These are phyloP conservation scores for Pterobdella sp. DNA, from an alignment of 2,888 invertebrate genomes.

Conservation along the genomic window DNA sequence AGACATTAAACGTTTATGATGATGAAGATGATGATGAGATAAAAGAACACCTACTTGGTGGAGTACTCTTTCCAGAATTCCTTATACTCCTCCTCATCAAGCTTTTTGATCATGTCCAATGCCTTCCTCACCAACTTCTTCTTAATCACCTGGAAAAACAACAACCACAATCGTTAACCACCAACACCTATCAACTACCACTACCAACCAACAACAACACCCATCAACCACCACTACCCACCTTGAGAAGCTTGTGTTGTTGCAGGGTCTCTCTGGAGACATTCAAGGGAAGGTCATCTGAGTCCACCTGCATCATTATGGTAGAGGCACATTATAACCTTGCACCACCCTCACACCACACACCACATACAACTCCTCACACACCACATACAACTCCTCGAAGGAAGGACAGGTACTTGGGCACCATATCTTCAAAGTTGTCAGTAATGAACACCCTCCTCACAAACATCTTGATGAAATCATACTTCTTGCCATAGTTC, in stretches of 20 bases:
- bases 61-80: conserved; percentile 99
- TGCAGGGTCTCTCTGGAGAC: conserved; percentile 95
- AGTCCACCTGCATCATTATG: conserved; percentile 62
- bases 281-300: conserved; percentile 94
- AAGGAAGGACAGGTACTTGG: conserved; percentile 88
- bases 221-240: no score
- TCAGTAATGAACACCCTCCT: conserved; percentile 97
- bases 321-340: not conserved
- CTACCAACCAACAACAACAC: no score
- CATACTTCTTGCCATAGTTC: conserved; percentile 84
- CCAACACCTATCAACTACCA: no score
- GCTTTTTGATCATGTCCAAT: conserved; percentile 93
- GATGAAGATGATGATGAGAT: conserved; percentile 3
- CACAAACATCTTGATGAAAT: conserved; percentile 93
- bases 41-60: conserved; percentile 65
- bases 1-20: not conserved
- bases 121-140: conserved; percentile 96
- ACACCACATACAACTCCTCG: conserved; percentile 68
- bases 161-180: no score
- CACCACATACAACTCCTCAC: not conserved
- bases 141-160: conserved; percentile 84
- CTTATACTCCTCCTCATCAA: conserved; percentile 76
- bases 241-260: conserved; percentile 92
- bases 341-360: not conserved
- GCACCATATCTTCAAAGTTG: conserved; percentile 98